Percentiles rank a stretch among this genome's conserved stretches.
Conservation (phyloP, 2,888 invertebrate species). For the Masnerella sp. region DNA sequence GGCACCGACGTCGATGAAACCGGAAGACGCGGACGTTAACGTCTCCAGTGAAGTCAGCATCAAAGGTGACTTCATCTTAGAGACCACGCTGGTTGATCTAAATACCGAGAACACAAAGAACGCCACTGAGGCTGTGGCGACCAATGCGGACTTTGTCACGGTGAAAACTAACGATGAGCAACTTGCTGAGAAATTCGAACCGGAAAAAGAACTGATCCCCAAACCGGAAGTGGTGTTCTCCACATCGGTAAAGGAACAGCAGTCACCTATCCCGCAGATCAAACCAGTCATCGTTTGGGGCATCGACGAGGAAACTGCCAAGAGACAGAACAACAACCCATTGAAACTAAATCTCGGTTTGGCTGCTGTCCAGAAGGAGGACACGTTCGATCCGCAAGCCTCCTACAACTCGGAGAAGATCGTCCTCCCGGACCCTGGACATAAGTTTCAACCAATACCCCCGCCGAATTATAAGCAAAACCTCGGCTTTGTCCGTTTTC, state of each 20-base stretch:
- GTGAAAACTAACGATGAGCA: constrained; percentile 30
- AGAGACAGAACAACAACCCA: constrained; percentile 17
- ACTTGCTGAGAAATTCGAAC: constrained; percentile 48
- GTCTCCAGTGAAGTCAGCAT: constrained; percentile 70
- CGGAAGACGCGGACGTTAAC: constrained; percentile 62
- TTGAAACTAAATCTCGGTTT: constrained; percentile 31
- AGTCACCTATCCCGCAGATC: constrained; percentile 14
- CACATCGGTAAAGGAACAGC: constrained; percentile 26
- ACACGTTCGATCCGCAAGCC: constrained; percentile 35
- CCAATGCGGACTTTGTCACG: constrained; percentile 29
- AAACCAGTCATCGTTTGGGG: constrained; percentile 43
- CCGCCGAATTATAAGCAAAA: constrained; percentile 27
- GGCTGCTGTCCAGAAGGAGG: constrained; percentile 16
- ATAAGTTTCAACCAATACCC: constrained; percentile 16
- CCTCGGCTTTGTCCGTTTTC: constrained; percentile 64
- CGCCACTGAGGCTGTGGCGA: constrained; percentile 21
- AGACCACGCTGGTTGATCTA: constrained; percentile 69
- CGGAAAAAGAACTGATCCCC: constrained; percentile 45
- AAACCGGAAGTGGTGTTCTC: constrained; percentile 64
- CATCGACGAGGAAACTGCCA: constrained; percentile 38
- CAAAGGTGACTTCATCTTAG: constrained; percentile 68
- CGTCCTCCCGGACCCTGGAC: constrained; percentile 27
- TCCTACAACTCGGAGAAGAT: constrained; percentile 42
- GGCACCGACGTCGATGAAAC: constrained; percentile 33
- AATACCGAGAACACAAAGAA: constrained; percentile 63